Evolutionary conservation across 92 coral and sea anemone genomes (phyloP).

Genomic region (Ricordea florida): DNA sequence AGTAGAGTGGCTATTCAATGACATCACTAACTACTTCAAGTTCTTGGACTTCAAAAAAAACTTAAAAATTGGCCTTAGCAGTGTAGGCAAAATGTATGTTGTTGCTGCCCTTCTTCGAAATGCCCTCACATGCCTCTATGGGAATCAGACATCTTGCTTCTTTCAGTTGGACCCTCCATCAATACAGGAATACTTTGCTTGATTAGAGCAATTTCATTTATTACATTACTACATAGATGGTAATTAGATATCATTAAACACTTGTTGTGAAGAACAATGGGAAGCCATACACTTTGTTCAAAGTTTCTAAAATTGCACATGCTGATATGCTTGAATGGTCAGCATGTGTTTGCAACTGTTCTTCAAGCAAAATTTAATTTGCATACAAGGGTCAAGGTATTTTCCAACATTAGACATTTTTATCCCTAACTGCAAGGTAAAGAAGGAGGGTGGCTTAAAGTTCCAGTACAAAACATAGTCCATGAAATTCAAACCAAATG

Average conservation of each 20-base stretch:
- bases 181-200: neutral
- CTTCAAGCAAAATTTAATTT: neutral
- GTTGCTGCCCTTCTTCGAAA: neutral
- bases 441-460: too few relatives aligned
- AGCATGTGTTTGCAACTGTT: neutral
- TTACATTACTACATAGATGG: neutral
- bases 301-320: neutral
- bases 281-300: neutral
- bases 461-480: neutral
- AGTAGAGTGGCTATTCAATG: neutral
- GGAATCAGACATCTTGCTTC: neutral
- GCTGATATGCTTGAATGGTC: neutral
- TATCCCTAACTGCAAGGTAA: too few relatives aligned
- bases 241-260: neutral
- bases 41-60: neutral
- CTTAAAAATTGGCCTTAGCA: neutral
- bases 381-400: too few relatives aligned
- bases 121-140: slow-evolving; percentile 2
- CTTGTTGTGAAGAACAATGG: neutral
- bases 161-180: slow-evolving; percentile 12
- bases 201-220: neutral
- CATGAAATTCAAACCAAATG: neutral
- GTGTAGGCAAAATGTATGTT: neutral
- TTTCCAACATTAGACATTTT: too few relatives aligned
- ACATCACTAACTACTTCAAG: slow-evolving; percentile 3